phyloP scores from a whole-genome alignment of 2,888 invertebrate genomes.

The Malacosoma neustria region DNA sequence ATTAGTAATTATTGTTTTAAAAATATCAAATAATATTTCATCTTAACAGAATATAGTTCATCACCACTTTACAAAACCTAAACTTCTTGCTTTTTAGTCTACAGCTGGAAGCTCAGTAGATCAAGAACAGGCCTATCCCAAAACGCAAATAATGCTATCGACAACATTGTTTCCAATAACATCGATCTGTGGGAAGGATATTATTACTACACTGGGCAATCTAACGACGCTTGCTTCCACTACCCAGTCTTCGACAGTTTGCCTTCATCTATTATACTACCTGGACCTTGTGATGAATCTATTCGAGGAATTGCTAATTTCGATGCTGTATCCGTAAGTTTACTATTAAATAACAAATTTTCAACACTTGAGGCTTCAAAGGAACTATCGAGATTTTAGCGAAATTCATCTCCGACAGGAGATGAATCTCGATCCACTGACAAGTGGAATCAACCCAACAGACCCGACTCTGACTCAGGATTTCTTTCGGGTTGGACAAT shows the following conservation, averaged over 20 bases:
- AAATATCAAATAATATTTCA: no score
- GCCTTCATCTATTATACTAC: constrained; percentile 30
- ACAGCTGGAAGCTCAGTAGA: constrained; percentile 54
- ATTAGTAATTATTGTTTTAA: no score
- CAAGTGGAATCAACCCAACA: no score
- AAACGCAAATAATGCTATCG: constrained; percentile 23
- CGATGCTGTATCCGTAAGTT: constrained; percentile 30
- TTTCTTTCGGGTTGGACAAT: no score
- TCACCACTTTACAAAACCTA: no score
- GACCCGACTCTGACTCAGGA: no score
- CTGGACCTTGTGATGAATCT: constrained; percentile 36
- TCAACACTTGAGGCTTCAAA: constrained; percentile 1
- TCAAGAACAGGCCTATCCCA: constrained; percentile 28
- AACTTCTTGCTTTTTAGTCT: constrained; percentile 37
- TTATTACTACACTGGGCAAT: constrained; percentile 37
- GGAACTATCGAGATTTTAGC: no score
- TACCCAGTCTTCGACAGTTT: constrained; percentile 38
- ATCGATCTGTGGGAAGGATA: constrained; percentile 39
- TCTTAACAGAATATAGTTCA: no score
- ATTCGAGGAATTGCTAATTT: constrained; percentile 39
- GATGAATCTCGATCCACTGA: no score
- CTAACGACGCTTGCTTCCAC: constrained; percentile 43
- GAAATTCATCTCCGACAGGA: no score
- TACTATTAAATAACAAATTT: neutral
- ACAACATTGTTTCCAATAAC: constrained; percentile 26